Evolutionary conservation across 1,140 invertebrate species (phyloP), one percentile per base, ranked within the genome.

Genomic region (Scaptomyza pallida): DNA sequence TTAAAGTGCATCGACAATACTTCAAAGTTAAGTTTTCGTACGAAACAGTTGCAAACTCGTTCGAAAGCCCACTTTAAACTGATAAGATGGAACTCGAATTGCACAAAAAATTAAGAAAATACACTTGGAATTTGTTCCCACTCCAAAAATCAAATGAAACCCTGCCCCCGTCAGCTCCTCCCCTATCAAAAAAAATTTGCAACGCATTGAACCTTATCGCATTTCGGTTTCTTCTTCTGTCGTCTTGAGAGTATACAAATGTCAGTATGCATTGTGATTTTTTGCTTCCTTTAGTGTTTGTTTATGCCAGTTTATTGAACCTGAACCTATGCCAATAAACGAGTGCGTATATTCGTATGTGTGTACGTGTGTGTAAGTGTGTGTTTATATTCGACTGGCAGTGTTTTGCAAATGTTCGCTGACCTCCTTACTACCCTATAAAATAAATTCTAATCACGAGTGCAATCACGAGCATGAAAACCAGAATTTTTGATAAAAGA

Each of bases 251-350:
- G 33, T 37, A n/a, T 37, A n/a, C 12, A 37, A n/a, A 4, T 37
- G 13, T 23, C n/a, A n/a, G 2, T 45, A 9, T 41, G 5, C 6
- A 21, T 3, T 45, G n/a, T 19, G 10, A 2, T 12, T 37, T n/a
- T 21, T 37, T 8, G 54, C 15, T 35, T 44, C 52, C 13, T 51
- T 13, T 41, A 3, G 52, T n/a, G 15, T 47, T 69, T 68, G 43
- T 70, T 78, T 54, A 48, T 60, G 47, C n/a, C 72, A 59, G 76
- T 79, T 73, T 80, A 73, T 76, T 85, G 80, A 85, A 83, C 80
- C 80, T 73, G 80, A 75, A 75, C 67, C 72, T 50, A 75, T 15
- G 43, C 61, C 72, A 85, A 83, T 78, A 63, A 12, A 8, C 40
- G 44, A 9, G 50, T 17, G 26, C 26, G 26, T 19, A 19, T 19